These are phyloP conservation scores for Lochmaea capreae DNA, from an alignment of 2,888 invertebrate species.

Conservation along the genomic window DNA sequence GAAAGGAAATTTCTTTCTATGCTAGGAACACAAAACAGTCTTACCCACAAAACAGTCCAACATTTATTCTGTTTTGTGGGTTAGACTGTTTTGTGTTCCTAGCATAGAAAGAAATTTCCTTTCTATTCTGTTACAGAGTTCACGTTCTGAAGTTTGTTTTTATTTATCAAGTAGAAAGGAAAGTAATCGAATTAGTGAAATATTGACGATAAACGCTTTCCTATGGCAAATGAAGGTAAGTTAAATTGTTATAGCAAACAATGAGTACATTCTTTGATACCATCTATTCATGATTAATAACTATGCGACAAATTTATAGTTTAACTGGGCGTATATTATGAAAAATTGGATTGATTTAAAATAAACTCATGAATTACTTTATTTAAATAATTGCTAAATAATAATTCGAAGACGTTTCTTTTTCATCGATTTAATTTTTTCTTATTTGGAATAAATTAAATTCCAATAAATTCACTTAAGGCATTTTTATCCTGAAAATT, in stretches of 20 bases:
- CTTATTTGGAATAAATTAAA: no score
- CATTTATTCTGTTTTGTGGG: no score
- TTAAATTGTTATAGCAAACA: neutral
- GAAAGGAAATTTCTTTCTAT: no score
- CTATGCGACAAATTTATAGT: neutral
- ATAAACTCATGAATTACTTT: neutral
- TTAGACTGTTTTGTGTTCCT: no score
- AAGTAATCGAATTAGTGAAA: neutral
- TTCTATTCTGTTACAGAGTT: no score
- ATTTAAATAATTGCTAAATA: neutral
- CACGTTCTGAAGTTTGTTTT: neutral
- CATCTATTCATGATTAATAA: neutral
- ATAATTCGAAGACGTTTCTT: no score
- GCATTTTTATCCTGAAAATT: no score
- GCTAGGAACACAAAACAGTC: no score
- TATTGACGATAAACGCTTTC: neutral
- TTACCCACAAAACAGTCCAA: no score
- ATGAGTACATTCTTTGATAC: neutral
- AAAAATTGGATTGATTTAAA: neutral
- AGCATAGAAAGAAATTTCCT: no score
- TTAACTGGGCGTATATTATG: neutral
- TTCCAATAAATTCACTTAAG: no score
- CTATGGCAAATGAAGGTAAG: constrained; percentile 34
- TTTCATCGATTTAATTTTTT: no score
- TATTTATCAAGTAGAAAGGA: neutral